A percentile compares a stretch with the other conserved stretches of the same genome.
These are phyloP conservation scores for Aplocera efformata DNA, from an alignment of 2,888 invertebrate species.

Conservation along the genomic window DNA sequence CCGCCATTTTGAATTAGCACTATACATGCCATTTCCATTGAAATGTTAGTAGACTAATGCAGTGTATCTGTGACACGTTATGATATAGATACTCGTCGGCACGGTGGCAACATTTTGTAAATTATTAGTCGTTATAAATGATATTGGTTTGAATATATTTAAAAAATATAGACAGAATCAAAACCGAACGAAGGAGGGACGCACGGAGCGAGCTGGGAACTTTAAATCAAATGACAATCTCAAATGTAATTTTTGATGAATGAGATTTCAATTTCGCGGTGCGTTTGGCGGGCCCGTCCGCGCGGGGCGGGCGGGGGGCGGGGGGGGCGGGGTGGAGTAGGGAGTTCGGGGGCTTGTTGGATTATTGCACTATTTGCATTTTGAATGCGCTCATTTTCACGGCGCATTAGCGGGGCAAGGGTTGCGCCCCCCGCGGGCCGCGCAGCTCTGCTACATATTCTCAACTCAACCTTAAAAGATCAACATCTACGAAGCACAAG, in stretches of 20 bases:
- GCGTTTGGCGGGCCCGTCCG: neutral
- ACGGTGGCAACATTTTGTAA: too few species aligned
- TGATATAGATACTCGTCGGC: too few species aligned
- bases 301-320: too few species aligned
- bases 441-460: constrained; percentile 32
- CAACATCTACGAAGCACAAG: too few species aligned
- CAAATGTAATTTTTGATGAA: neutral
- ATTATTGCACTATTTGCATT: constrained; percentile 62
- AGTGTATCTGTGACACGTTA: too few species aligned
- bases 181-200: too few species aligned
- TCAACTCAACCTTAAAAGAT: too few species aligned
- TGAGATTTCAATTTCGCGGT: constrained; percentile 3
- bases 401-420: constrained; percentile 35
- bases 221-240: neutral
- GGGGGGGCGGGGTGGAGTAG: too few species aligned
- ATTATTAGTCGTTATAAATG: too few species aligned
- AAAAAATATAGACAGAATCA: too few species aligned
- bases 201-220: too few species aligned
- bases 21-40: constrained; percentile 66
- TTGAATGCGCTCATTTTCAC: constrained; percentile 42
- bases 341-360: constrained; percentile 43
- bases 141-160: too few species aligned
- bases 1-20: constrained; percentile 55
- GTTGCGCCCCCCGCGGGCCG: constrained; percentile 36
- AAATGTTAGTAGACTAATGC: constrained; percentile 13